Conservation (phyloP, 2,888 invertebrate genomes). For the Rhamnusium bicolor region DNA sequence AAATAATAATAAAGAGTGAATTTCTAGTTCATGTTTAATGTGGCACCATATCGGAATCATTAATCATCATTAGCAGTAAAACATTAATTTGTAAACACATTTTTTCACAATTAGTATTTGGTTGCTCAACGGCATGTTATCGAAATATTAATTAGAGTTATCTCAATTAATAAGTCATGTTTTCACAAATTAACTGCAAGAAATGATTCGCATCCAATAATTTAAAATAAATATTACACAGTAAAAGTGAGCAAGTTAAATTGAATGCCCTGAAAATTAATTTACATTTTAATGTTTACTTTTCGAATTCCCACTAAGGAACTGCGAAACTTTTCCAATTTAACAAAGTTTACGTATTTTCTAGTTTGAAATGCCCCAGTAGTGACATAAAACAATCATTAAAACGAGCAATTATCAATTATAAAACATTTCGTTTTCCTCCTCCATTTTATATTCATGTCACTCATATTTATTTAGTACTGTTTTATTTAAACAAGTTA, state of each 20-base stretch:
- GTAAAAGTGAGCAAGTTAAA: constrained; percentile 39
- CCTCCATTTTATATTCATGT: background rate
- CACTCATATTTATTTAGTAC: no score
- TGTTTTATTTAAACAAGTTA: no score
- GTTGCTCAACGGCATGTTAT: no score
- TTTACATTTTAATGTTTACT: constrained; percentile 36
- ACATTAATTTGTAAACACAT: no score
- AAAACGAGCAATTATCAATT: constrained; percentile 9
- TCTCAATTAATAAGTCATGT: background rate
- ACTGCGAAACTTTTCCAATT: constrained; percentile 45
- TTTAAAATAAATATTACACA: constrained; percentile 21
- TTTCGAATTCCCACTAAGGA: constrained; percentile 32
- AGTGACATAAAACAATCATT: constrained; percentile 26
- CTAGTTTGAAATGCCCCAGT: constrained; percentile 31
- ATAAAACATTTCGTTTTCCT: background rate
- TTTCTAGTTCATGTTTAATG: no score
- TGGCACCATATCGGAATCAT: no score
- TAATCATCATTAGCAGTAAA: no score
- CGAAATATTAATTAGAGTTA: background rate
- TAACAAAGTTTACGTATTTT: constrained; percentile 42
- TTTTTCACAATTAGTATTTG: no score
- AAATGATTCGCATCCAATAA: background rate
- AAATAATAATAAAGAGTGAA: no score
- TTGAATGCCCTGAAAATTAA: constrained; percentile 21
- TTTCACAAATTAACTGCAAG: background rate